phyloP scores from a whole-genome alignment of 2,113 vertebrate species.

The Symphodus melops region DNA sequence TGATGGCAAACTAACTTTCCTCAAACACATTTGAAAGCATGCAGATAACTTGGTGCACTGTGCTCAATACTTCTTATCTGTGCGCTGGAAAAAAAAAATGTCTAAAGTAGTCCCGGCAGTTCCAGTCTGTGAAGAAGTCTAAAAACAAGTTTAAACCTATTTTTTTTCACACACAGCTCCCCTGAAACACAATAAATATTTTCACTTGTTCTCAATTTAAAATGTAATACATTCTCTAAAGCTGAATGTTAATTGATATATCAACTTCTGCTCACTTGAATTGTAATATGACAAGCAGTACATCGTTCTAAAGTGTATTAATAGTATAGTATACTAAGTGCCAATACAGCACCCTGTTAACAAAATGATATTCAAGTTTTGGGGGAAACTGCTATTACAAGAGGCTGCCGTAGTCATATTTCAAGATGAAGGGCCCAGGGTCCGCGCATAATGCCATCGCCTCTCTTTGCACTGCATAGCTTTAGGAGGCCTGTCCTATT shows the following conservation, averaged over 20 bases:
- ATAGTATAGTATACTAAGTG: not conserved
- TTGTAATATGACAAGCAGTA: not conserved
- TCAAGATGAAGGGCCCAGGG: constrained; percentile 63
- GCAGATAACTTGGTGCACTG: not conserved
- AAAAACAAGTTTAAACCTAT: not conserved
- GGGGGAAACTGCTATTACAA: constrained; percentile 44
- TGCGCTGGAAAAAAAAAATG: not conserved
- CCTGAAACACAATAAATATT: no score
- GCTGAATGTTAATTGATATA: not conserved
- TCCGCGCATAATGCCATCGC: constrained; percentile 73
- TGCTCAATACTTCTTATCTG: not conserved
- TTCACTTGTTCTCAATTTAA: not conserved
- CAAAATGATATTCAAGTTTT: constrained; percentile 23
- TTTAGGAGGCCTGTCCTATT: constrained; percentile 83
- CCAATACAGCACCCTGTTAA: constrained; percentile 25
- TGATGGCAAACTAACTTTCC: constrained; percentile 18
- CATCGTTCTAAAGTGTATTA: not conserved
- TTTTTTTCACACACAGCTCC: no score
- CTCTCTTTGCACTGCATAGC: constrained; percentile 72
- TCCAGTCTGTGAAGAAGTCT: not conserved
- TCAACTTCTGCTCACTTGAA: not conserved
- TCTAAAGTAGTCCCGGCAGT: not conserved
- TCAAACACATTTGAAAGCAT: constrained; percentile 19
- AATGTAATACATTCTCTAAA: not conserved
- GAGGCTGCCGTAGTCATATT: constrained; percentile 60